Evolutionary conservation across 2,113 vertebrate genomes (phyloP).

Genomic region (Entomyzon cyanotis): DNA sequence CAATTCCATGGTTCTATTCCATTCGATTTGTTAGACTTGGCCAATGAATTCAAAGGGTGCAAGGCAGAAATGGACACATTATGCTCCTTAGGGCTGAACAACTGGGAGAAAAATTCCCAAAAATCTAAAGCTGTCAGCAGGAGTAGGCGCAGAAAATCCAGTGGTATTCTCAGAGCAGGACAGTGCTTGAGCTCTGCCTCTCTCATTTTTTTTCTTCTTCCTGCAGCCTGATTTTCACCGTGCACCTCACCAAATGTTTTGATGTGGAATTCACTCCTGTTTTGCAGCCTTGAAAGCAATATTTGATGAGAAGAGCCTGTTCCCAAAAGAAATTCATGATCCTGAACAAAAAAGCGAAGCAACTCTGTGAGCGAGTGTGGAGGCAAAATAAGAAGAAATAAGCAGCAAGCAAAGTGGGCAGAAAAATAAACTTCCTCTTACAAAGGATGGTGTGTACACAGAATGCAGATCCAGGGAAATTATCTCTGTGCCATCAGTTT

Average conservation of each 20-base stretch:
- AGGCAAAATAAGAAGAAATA: slow-evolving; percentile 61
- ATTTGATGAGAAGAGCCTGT: slow-evolving; percentile 77
- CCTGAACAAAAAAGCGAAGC: slow-evolving; percentile 61
- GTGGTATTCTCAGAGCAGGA: neutral
- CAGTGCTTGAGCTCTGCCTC: neutral
- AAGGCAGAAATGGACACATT: neutral
- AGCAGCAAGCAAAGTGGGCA: slow-evolving; percentile 52
- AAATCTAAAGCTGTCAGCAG: neutral
- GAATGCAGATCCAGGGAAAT: neutral
- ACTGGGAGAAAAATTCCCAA: neutral
- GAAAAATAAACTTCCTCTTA: slow-evolving; percentile 46
- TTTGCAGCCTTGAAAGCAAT: slow-evolving; percentile 73
- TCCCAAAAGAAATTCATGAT: slow-evolving; percentile 79
- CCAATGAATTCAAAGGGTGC: neutral
- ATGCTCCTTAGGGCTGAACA: neutral
- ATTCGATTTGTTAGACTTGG: neutral
- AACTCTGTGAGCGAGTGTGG: slow-evolving; percentile 18
- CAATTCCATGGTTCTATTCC: neutral
- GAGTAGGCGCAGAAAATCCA: neutral
- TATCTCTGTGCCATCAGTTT: neutral
- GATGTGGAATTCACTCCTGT: slow-evolving; percentile 44
- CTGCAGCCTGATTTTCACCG: neutral
- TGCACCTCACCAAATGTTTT: slow-evolving; percentile 9
- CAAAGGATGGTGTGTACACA: neutral
- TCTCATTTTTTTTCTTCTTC: neutral